Conservation (phyloP, 1,140 invertebrate genomes). For the Drosophila tristis region DNA sequence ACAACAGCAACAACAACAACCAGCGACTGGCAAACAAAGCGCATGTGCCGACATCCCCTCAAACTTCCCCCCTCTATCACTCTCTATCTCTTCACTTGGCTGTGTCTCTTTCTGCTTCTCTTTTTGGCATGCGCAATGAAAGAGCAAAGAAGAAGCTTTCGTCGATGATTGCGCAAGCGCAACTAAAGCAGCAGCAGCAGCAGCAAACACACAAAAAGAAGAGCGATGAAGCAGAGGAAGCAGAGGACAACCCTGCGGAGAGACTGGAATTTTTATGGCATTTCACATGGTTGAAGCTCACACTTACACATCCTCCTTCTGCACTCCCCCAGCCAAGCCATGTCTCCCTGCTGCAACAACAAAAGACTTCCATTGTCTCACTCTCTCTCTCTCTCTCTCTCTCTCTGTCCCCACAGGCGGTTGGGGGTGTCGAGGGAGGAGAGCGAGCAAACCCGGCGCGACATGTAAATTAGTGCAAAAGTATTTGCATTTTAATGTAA, state of each 20-base stretch:
- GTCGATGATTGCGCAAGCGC: conserved; percentile 69
- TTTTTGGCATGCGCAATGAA: conserved; percentile 70
- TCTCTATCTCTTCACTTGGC: conserved; percentile 4
- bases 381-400: conserved; percentile 2
- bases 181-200: conserved; percentile 31
- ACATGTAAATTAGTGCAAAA: conserved; percentile 76
- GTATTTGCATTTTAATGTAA: conserved; percentile 74
- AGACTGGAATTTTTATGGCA: conserved; percentile 74
- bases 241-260: conserved; percentile 3
- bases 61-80: background rate
- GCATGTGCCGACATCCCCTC: conserved; percentile 55
- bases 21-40: conserved; percentile 62
- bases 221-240: background rate
- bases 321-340: conserved; percentile 12
- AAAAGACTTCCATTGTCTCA: conserved; percentile 58
- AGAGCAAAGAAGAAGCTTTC: conserved; percentile 55
- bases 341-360: conserved; percentile 36
- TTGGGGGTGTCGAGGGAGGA: conserved; percentile 12
- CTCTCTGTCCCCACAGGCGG: conserved; percentile 2
- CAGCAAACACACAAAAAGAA: background rate
- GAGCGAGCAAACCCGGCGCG: conserved; percentile 44
- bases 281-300: conserved; percentile 61
- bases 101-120: conserved; percentile 4
- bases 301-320: conserved; percentile 49
- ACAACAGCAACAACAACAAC: conserved; percentile 22